These are phyloP conservation scores for Crenichthys baileyi DNA, from an alignment of 2,797 vertebrate genomes.

Conservation along the genomic window DNA sequence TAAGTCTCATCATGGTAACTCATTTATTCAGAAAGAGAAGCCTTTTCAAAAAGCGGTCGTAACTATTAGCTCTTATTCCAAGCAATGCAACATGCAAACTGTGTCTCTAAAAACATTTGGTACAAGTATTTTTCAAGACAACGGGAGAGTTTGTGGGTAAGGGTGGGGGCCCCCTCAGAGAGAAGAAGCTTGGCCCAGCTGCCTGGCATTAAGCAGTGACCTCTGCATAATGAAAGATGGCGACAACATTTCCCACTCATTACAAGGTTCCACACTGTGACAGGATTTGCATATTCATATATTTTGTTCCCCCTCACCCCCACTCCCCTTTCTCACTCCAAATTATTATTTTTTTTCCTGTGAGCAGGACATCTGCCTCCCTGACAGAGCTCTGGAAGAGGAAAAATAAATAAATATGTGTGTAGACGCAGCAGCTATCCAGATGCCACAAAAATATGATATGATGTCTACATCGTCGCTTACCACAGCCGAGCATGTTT, in stretches of 20 bases:
- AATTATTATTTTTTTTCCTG: slow-evolving; percentile 80
- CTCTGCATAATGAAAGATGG: slow-evolving; percentile 91
- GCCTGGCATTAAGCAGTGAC: slow-evolving; percentile 95
- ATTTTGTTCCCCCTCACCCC: slow-evolving; percentile 68
- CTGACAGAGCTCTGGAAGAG: slow-evolving; percentile 72
- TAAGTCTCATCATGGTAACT: neutral
- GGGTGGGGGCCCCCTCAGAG: slow-evolving; percentile 6
- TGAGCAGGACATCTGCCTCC: slow-evolving; percentile 92
- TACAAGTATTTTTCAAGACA: slow-evolving; percentile 72
- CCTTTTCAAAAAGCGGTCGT: neutral
- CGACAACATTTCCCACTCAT: slow-evolving; percentile 92
- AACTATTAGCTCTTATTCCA: neutral
- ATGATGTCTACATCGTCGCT: slow-evolving; percentile 61
- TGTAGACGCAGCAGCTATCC: slow-evolving; percentile 79
- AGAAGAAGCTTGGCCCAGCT: slow-evolving; percentile 85
- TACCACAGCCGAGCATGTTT: slow-evolving; percentile 59
- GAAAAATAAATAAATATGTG: slow-evolving; percentile 84
- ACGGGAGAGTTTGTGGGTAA: slow-evolving; percentile 43
- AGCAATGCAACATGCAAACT: slow-evolving; percentile 13
- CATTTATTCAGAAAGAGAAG: neutral
- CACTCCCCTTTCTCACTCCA: slow-evolving; percentile 63
- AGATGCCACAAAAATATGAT: slow-evolving; percentile 83
- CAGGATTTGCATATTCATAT: slow-evolving; percentile 97
- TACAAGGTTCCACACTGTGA: slow-evolving; percentile 91
- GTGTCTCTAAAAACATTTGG: slow-evolving; percentile 27